phyloP scores from a whole-genome alignment of 2,888 invertebrate species.

The Chloroclystis v-ata region DNA sequence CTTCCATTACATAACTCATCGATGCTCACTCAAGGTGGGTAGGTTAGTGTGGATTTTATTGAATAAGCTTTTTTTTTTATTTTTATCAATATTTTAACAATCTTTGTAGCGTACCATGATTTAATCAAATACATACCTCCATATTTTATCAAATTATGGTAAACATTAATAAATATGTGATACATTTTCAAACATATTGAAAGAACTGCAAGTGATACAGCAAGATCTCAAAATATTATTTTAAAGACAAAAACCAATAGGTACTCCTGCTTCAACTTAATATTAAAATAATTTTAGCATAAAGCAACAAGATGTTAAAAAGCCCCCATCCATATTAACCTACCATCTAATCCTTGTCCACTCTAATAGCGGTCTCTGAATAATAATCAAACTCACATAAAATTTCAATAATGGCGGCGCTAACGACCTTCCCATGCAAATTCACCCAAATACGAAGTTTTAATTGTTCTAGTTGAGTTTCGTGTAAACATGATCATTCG shows the following conservation, averaged over 20 bases:
- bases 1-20: slow-evolving; percentile 76
- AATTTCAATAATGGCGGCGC: slow-evolving; percentile 72
- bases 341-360: slow-evolving; percentile 61
- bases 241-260: no score
- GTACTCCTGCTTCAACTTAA: no score
- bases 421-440: slow-evolving; percentile 71
- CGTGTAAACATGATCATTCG: background rate
- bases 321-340: slow-evolving; percentile 39
- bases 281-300: no score
- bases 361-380: slow-evolving; percentile 76
- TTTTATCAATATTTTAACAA: background rate
- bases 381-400: slow-evolving; percentile 77
- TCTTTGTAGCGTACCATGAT: no score
- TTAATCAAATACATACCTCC: no score
- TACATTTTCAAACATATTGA: no score
- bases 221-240: no score
- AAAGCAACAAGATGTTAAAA: background rate
- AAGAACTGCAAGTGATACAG: no score
- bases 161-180: no score
- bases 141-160: no score
- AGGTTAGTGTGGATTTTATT: slow-evolving; percentile 38
- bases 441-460: slow-evolving; percentile 35
- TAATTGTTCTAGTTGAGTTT: slow-evolving; percentile 46
- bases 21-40: slow-evolving; percentile 58
- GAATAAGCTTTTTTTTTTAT: background rate